Evolutionary conservation across 2,888 invertebrate genomes (phyloP).

Genomic region (Agrochola lota): DNA sequence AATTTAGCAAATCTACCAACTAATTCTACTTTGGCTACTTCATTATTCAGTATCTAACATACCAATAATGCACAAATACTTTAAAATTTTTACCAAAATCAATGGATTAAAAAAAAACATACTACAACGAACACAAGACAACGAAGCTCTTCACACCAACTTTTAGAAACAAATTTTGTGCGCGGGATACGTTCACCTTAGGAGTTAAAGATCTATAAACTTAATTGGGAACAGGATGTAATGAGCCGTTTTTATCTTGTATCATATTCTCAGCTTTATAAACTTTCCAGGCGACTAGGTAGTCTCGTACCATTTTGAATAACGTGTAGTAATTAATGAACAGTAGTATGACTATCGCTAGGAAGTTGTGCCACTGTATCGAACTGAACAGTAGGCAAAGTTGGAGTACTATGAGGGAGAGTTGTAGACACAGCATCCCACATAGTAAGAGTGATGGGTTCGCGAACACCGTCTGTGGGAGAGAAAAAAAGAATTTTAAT

Average conservation of each 20-base stretch:
- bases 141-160: conserved; percentile 40
- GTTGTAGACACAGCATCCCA: conserved; percentile 93
- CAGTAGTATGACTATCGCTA: conserved; percentile 95
- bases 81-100: background rate
- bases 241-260: conserved; percentile 90
- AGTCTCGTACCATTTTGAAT: conserved; percentile 97
- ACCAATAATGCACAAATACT: conserved; percentile 15
- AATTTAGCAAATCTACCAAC: conserved; percentile 22
- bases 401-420: conserved; percentile 93
- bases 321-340: conserved; percentile 98
- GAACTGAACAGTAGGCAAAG: conserved; percentile 94
- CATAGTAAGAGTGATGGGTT: conserved; percentile 95
- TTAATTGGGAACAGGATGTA: conserved; percentile 62
- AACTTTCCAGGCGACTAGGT: conserved; percentile 95
- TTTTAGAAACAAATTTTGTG: conserved; percentile 61
- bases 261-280: conserved; percentile 93
- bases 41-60: background rate
- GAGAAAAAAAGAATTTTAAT: conserved; percentile 50
- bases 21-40: conserved; percentile 29
- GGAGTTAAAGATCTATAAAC: conserved; percentile 33
- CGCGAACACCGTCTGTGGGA: conserved; percentile 94
- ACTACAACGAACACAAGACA: conserved; percentile 11
- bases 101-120: conserved; percentile 9
- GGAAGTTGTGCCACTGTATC: conserved; percentile 97
- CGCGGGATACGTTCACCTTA: conserved; percentile 61